Evolutionary conservation across 2,888 invertebrate species (phyloP).

Genomic region (Deilephila elpenor): DNA sequence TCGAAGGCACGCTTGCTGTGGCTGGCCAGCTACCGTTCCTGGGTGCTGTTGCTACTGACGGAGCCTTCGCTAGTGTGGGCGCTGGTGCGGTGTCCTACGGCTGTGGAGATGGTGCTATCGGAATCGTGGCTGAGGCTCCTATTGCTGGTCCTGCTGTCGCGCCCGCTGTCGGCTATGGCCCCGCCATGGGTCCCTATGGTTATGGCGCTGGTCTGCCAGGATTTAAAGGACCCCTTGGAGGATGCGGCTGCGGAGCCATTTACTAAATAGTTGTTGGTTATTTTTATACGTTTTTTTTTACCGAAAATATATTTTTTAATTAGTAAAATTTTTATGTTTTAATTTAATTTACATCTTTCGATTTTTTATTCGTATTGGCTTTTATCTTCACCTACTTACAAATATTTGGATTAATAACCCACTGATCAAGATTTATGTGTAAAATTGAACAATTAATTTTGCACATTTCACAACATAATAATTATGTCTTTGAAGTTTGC

Average conservation of each 20-base stretch:
- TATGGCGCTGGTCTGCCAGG: not conserved
- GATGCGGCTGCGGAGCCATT: slow-evolving; percentile 15
- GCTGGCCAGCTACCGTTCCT: slow-evolving; percentile 43
- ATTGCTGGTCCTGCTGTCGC: slow-evolving; percentile 36
- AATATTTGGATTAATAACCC: too few species aligned
- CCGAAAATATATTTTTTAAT: slow-evolving; percentile 1
- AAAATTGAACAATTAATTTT: too few species aligned
- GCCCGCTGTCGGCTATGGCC: slow-evolving; percentile 13
- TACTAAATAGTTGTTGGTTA: slow-evolving; percentile 15
- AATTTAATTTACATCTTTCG: not conserved
- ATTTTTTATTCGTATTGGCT: too few species aligned
- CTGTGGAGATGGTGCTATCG: slow-evolving; percentile 42
- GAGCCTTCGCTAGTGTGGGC: slow-evolving; percentile 38
- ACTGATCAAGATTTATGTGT: too few species aligned
- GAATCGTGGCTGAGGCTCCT: slow-evolving; percentile 42
- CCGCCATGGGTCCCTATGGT: slow-evolving; percentile 2
- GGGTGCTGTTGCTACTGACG: slow-evolving; percentile 41
- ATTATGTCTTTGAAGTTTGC: too few species aligned
- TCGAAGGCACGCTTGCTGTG: slow-evolving; percentile 39
- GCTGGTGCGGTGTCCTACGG: slow-evolving; percentile 42
- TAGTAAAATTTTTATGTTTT: not conserved
- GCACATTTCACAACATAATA: too few species aligned
- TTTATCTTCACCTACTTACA: too few species aligned
- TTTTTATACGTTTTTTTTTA: not conserved
- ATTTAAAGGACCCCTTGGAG: not conserved